A percentile compares a stretch with the other conserved stretches of the same genome.
phyloP scores from a whole-genome alignment of 2,888 invertebrate species.

The Alentia gelatinosa region DNA sequence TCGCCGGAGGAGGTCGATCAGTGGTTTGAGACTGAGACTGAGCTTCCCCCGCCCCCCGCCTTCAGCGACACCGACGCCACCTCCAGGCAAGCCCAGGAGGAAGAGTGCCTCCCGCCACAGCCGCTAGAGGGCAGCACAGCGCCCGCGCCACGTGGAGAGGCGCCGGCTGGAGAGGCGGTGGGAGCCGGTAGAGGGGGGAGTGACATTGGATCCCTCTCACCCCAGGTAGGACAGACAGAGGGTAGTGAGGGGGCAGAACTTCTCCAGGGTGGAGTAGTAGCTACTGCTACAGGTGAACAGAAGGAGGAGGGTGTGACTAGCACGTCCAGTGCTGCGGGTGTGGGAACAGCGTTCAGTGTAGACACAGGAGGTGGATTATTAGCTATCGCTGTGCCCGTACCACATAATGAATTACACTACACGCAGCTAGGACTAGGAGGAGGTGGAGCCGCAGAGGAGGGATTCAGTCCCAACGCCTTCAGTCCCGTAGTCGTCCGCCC shows the following conservation, averaged over 20 bases:
- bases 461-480: neutral
- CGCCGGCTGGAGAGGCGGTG: neutral
- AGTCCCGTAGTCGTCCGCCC: neutral
- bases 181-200: neutral
- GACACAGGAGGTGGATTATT: neutral
- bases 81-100: neutral
- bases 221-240: neutral
- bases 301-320: neutral
- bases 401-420: neutral
- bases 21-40: constrained; percentile 38
- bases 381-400: neutral
- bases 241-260: neutral
- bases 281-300: neutral
- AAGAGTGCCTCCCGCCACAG: neutral
- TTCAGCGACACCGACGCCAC: neutral
- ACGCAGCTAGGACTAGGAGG: neutral
- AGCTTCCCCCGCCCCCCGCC: neutral
- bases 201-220: neutral
- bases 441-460: neutral
- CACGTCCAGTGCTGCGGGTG: neutral
- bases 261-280: neutral
- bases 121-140: neutral
- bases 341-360: neutral
- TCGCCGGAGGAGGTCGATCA: neutral
- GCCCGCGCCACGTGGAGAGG: neutral